Evolutionary conservation across 2,113 vertebrate species (phyloP).

Genomic region (Cyprinodon variegatus): DNA sequence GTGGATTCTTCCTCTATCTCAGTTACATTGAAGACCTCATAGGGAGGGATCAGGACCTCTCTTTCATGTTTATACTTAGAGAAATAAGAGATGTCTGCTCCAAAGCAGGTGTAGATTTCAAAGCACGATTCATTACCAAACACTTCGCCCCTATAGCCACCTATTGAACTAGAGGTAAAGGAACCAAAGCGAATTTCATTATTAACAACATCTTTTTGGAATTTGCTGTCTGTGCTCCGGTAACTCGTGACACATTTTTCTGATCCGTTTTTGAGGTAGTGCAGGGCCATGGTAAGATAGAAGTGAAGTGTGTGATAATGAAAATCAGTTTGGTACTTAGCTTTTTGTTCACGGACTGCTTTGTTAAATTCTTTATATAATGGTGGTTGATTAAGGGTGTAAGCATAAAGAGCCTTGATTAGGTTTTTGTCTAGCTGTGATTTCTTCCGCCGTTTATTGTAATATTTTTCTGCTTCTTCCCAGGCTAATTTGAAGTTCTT

Average conservation of each 20-base stretch:
- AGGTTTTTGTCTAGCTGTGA: conserved; percentile 16
- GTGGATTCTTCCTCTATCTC: conserved; percentile 5
- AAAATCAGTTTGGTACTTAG: conserved; percentile 37
- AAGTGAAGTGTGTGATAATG: conserved; percentile 44
- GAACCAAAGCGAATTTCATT: neutral
- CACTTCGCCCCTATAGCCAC: neutral
- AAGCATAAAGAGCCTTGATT: conserved; percentile 47
- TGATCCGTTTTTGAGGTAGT: neutral
- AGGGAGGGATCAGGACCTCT: conserved; percentile 51
- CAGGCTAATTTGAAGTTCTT: conserved; percentile 12
- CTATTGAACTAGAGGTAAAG: neutral
- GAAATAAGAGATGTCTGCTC: conserved; percentile 39
- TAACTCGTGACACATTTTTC: conserved; percentile 23
- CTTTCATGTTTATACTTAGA: conserved; percentile 17
- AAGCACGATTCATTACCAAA: conserved; percentile 53
- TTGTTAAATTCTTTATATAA: conserved; percentile 47
- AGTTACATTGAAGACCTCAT: conserved; percentile 50
- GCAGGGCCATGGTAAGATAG: conserved; percentile 46
- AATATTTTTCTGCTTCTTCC: neutral
- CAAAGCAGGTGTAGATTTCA: conserved; percentile 33
- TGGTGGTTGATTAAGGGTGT: conserved; percentile 8
- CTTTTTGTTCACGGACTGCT: conserved; percentile 30
- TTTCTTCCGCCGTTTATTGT: neutral
- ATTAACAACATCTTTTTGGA: neutral
- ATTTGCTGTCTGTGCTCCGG: conserved; percentile 8